These are phyloP conservation scores for Acutogordius australiensis DNA, from an alignment of 2,888 invertebrate genomes.

Conservation along the genomic window DNA sequence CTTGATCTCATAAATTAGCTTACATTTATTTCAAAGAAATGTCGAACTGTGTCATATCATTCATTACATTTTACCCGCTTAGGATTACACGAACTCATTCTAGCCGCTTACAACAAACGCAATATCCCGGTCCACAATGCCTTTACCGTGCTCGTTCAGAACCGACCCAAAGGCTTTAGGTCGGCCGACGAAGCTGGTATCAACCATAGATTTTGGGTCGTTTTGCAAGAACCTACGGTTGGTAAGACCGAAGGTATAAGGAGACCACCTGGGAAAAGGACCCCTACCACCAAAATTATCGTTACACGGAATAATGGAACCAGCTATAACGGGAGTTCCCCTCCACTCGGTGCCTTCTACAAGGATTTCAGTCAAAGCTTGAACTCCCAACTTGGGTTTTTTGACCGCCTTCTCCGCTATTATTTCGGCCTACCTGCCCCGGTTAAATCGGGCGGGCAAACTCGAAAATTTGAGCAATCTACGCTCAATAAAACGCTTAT, in stretches of 20 bases:
- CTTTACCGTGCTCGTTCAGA: neutral
- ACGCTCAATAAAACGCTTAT: neutral
- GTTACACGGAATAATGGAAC: too few relatives aligned
- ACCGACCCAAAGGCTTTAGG: neutral
- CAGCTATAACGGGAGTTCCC: neutral
- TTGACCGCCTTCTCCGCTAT: neutral
- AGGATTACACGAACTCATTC: neutral
- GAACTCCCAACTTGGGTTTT: neutral
- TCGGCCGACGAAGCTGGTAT: neutral
- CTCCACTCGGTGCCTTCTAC: neutral
- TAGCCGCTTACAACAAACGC: neutral
- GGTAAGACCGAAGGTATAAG: neutral
- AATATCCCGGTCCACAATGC: neutral
- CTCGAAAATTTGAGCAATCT: too few relatives aligned
- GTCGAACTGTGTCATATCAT: too few relatives aligned
- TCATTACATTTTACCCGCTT: too few relatives aligned
- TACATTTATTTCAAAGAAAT: too few relatives aligned
- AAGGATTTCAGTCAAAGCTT: neutral
- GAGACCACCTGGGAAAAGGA: neutral
- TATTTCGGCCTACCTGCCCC: neutral
- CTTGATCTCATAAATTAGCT: too few relatives aligned
- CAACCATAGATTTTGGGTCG: neutral
- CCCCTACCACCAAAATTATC: too few relatives aligned
- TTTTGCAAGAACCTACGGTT: neutral
- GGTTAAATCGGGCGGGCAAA: too few relatives aligned